Conservation (phyloP, 2,113 vertebrate genomes). For the Chlamydotis undulata region DNA sequence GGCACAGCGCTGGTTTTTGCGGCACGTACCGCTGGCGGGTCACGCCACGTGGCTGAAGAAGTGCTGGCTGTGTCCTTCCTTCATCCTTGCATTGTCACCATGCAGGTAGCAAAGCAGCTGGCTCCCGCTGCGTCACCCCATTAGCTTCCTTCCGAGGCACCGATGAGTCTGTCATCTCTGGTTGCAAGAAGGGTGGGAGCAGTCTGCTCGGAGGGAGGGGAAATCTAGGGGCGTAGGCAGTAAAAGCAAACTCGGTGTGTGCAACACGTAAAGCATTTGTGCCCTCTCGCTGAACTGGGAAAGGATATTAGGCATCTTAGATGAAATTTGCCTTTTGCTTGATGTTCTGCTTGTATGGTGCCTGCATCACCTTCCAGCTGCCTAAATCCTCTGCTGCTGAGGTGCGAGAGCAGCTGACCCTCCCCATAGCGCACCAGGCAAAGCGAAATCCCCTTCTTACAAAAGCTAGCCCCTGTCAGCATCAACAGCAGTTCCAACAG, state of each 20-base stretch:
- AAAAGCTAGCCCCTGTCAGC: background rate
- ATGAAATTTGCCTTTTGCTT: background rate
- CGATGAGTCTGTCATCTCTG: background rate
- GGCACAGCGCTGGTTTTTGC: background rate
- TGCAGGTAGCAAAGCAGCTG: slow-evolving; percentile 45
- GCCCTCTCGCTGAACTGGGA: background rate
- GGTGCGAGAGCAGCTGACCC: background rate
- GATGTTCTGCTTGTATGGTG: background rate
- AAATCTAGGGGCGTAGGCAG: background rate
- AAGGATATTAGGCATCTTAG: background rate
- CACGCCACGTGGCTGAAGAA: background rate
- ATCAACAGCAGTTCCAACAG: background rate
- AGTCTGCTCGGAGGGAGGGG: background rate
- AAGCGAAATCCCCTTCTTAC: background rate
- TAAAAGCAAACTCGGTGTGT: background rate
- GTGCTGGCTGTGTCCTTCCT: background rate
- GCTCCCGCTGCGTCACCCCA: slow-evolving; percentile 49
- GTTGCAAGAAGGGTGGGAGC: background rate
- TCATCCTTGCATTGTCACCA: slow-evolving; percentile 49
- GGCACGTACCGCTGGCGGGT: rapidly evolving
- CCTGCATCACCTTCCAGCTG: background rate
- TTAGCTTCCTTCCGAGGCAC: background rate
- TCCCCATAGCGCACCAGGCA: background rate
- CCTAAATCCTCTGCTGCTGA: background rate
- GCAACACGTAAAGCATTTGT: background rate